These are phyloP conservation scores for Tapirus terrestris DNA, from an alignment of 2,113 vertebrate species.

Conservation along the genomic window DNA sequence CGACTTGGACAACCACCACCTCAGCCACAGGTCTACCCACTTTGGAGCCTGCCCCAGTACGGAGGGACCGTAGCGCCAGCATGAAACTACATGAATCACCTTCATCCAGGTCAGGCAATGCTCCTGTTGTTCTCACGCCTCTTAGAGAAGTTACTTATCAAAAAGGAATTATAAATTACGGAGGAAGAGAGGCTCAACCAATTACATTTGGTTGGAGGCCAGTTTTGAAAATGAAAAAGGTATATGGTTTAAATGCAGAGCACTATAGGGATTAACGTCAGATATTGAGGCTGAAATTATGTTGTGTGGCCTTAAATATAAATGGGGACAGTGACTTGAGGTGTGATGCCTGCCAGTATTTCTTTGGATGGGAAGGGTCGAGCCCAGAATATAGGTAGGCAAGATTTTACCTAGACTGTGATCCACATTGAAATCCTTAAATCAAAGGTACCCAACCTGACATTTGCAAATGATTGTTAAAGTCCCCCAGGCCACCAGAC, in stretches of 20 bases:
- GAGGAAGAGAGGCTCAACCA: not conserved
- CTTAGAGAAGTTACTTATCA: not conserved
- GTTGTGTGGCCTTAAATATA: not conserved
- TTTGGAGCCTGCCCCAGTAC: constrained; percentile 94
- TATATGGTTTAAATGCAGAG: not conserved
- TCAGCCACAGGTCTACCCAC: constrained; percentile 98
- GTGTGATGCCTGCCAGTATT: not conserved
- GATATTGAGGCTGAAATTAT: not conserved
- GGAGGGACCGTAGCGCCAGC: constrained; percentile 94
- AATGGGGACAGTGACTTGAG: not conserved
- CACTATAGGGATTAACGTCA: not conserved
- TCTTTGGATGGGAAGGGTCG: not conserved
- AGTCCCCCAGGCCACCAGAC: not conserved
- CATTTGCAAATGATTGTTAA: not conserved
- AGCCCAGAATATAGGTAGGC: not conserved
- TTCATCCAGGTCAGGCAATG: constrained; percentile 88
- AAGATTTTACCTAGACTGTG: not conserved
- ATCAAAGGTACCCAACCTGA: not conserved
- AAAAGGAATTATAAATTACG: not conserved
- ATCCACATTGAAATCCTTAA: not conserved
- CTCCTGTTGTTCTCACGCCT: not conserved
- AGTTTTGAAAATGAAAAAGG: not conserved
- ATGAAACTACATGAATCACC: constrained; percentile 93
- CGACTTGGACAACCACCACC: constrained; percentile 99
- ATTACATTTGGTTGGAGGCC: not conserved